These are phyloP conservation scores for Steinernema carpocapsae DNA, from an alignment of 2,888 invertebrate genomes.

Conservation along the genomic window DNA sequence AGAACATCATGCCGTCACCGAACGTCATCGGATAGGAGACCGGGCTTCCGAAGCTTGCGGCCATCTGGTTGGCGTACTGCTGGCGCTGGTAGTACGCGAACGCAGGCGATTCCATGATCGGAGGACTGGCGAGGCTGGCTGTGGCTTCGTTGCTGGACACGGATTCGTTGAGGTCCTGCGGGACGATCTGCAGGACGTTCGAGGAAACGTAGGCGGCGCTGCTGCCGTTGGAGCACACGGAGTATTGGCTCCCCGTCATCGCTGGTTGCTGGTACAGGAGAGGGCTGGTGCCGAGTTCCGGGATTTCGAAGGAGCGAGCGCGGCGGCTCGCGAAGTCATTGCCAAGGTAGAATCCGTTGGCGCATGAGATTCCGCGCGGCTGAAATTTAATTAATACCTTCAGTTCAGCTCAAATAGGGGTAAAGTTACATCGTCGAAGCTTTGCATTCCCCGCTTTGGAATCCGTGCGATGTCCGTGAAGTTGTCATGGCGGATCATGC, in stretches of 20 bases:
- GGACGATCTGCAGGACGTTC: conserved; percentile 17
- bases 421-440: conserved; percentile 3
- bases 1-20: conserved; percentile 25
- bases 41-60: conserved; percentile 11
- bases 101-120: conserved; percentile 26
- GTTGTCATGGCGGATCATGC: conserved; percentile 8
- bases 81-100: conserved; percentile 26
- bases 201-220: not conserved
- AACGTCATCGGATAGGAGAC: conserved; percentile 15
- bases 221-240: conserved; percentile 22
- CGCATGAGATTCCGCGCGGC: not conserved
- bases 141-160: conserved; percentile 13
- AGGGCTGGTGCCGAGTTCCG: conserved; percentile 14
- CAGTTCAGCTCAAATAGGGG: not conserved
- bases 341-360: not conserved
- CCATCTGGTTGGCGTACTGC: conserved; percentile 9
- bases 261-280: conserved; percentile 6
- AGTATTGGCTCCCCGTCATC: conserved; percentile 16
- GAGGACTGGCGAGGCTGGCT: conserved; percentile 15
- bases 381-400: not conserved
- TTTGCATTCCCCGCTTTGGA: conserved; percentile 11
- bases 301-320: conserved; percentile 21
- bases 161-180: conserved; percentile 26
- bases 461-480: not conserved
- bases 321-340: conserved; percentile 5